Conservation (phyloP, 2,888 invertebrate genomes). For the Netelia inedita region DNA sequence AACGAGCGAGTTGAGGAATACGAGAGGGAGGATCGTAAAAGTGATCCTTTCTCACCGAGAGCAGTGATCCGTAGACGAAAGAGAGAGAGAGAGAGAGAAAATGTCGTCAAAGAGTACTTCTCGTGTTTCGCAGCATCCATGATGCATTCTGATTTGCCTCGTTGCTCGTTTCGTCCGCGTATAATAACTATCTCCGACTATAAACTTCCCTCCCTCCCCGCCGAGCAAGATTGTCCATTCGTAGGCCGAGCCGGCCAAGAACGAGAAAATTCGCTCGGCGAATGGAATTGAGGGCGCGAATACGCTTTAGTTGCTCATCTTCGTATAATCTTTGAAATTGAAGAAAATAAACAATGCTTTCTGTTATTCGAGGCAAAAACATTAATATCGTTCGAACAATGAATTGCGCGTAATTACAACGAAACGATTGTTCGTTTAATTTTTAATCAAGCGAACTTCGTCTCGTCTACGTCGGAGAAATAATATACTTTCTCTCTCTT, state of each 20-base stretch:
- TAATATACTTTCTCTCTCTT: too few relatives aligned
- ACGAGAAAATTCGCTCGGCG: neutral
- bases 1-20: neutral
- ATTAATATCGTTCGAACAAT: neutral
- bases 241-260: neutral
- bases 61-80: too few relatives aligned
- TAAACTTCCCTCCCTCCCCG: too few relatives aligned
- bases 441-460: constrained; percentile 1
- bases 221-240: neutral
- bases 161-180: neutral
- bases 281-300: too few relatives aligned
- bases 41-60: neutral
- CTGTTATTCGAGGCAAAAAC: neutral
- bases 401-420: neutral
- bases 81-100: constrained; percentile 8
- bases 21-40: neutral
- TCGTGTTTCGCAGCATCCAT: neutral
- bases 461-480: neutral
- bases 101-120: constrained; percentile 24
- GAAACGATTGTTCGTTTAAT: constrained; percentile 3
- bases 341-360: too few relatives aligned
- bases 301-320: too few relatives aligned
- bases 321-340: too few relatives aligned
- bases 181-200: neutral
- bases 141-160: neutral